phyloP scores from a whole-genome alignment of 2,888 invertebrate species.

The Acheta domesticus region DNA sequence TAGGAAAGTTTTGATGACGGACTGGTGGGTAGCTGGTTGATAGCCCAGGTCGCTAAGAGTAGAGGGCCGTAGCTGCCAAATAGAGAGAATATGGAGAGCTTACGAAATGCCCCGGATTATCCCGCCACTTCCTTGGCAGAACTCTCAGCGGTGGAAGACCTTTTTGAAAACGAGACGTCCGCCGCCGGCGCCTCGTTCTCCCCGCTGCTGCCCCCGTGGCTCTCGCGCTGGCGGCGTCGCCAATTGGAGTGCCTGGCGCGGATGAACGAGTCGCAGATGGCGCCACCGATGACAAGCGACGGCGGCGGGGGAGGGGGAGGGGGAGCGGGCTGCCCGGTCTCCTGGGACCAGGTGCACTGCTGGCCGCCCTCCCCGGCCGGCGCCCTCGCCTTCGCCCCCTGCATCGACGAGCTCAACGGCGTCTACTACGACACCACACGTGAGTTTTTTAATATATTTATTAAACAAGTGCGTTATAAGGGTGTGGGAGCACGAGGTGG shows the following conservation, averaged over 20 bases:
- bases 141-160: too few species aligned
- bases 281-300: background rate
- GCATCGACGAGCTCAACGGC: conserved; percentile 1
- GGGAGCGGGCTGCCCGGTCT: background rate
- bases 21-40: too few species aligned
- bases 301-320: background rate
- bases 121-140: too few species aligned
- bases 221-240: background rate
- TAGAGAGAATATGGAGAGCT: too few species aligned
- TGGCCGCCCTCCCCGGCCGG: background rate
- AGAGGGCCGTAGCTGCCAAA: too few species aligned
- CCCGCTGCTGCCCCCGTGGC: background rate
- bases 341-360: background rate
- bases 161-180: background rate
- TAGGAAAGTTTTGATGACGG: too few species aligned
- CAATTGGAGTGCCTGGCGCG: background rate
- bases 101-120: too few species aligned
- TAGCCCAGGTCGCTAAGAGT: too few species aligned
- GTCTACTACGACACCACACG: background rate
- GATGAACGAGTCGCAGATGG: background rate
- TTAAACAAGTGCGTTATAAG: too few species aligned
- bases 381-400: background rate
- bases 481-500: too few species aligned
- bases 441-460: too few species aligned
- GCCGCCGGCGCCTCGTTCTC: background rate